Conservation (phyloP, 2,888 invertebrate species). For the Dryobotodes eremita region DNA sequence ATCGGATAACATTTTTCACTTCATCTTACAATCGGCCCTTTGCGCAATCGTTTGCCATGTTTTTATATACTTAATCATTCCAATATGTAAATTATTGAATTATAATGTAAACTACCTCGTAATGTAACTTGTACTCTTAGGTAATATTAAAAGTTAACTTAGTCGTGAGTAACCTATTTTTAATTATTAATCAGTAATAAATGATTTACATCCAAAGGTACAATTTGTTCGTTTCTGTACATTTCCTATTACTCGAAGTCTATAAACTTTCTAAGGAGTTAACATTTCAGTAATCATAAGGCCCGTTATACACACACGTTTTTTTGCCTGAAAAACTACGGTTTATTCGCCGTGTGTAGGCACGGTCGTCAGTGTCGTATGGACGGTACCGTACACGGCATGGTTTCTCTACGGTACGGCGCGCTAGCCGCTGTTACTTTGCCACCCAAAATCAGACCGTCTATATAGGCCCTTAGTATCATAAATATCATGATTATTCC, state of each 20-base stretch:
- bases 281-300: neutral
- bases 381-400: no score
- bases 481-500: no score
- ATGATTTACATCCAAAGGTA: constrained; percentile 43
- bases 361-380: no score
- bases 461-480: neutral
- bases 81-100: constrained; percentile 1
- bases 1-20: neutral
- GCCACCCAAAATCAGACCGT: neutral
- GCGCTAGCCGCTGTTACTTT: neutral
- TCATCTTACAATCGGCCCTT: neutral
- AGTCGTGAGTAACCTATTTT: constrained; percentile 43
- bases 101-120: constrained; percentile 55
- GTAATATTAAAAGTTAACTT: constrained; percentile 43
- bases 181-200: constrained; percentile 39
- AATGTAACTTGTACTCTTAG: constrained; percentile 37
- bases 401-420: no score
- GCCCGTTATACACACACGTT: no score
- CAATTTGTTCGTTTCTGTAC: neutral
- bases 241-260: neutral
- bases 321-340: no score
- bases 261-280: neutral
- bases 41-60: neutral
- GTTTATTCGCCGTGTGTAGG: no score
- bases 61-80: neutral